Percentiles rank a stretch among this genome's conserved stretches.
These are phyloP conservation scores for Hybos culiciformis DNA, from an alignment of 2,888 invertebrate genomes.

Conservation along the genomic window DNA sequence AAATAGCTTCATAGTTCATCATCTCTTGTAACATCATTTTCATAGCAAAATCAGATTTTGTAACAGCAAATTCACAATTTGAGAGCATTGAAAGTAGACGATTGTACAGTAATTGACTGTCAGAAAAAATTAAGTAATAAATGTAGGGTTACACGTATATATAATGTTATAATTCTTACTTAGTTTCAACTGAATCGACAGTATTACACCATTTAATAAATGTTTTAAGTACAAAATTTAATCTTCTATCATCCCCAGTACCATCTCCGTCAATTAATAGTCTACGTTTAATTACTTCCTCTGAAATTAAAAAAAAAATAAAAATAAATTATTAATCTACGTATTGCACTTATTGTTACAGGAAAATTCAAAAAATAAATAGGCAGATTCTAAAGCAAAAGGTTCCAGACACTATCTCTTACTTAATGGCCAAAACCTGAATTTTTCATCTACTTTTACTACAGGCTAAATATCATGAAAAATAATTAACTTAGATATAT, in stretches of 20 bases:
- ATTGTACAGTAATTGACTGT: conserved; percentile 60
- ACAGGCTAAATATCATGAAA: too few species aligned
- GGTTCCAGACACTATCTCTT: too few species aligned
- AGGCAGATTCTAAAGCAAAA: too few species aligned
- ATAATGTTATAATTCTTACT: conserved; percentile 31
- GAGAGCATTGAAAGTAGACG: conserved; percentile 69
- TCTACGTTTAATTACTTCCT: conserved; percentile 84
- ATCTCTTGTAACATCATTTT: conserved; percentile 75
- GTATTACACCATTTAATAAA: conserved; percentile 67
- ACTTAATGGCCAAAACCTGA: too few species aligned
- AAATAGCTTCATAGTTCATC: conserved; percentile 64
- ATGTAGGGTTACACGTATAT: background rate
- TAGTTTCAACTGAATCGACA: conserved; percentile 52
- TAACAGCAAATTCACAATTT: conserved; percentile 78
- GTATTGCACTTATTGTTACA: too few species aligned
- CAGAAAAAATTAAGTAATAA: background rate
- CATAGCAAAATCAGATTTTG: conserved; percentile 65
- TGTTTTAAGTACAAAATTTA: conserved; percentile 73
- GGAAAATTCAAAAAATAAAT: too few species aligned
- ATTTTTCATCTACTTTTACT: too few species aligned
- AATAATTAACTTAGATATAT: too few species aligned
- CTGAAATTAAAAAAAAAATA: conserved; percentile 41
- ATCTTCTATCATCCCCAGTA: conserved; percentile 83
- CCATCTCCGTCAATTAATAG: conserved; percentile 94
- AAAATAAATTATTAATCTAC: too few species aligned